These are phyloP conservation scores for Rhimphoctona megacephalus DNA, from an alignment of 2,888 invertebrate genomes.

Conservation along the genomic window DNA sequence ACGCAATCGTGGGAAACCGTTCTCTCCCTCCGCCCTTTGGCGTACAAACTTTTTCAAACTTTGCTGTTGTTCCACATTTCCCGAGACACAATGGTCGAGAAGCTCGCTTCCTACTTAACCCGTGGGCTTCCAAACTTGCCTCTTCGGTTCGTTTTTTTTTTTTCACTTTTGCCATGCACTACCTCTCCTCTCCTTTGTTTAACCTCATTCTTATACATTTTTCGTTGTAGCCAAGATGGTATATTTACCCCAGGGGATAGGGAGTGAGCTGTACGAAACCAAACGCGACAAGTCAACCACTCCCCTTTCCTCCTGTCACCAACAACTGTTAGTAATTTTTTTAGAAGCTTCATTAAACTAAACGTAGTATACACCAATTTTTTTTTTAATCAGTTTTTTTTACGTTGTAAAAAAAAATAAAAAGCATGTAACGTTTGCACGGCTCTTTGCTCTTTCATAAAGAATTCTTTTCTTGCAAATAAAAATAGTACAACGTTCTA, in stretches of 20 bases:
- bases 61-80: slow-evolving; percentile 59
- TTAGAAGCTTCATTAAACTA: slow-evolving; percentile 14
- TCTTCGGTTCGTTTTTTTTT: slow-evolving; percentile 36
- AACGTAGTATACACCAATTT: background rate
- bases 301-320: slow-evolving; percentile 1
- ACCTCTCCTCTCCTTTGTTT: slow-evolving; percentile 47
- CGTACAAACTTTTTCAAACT: slow-evolving; percentile 62
- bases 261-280: slow-evolving; percentile 15
- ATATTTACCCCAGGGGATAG: slow-evolving; percentile 21
- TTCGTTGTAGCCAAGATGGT: slow-evolving; percentile 37
- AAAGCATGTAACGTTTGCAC: background rate
- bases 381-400: background rate
- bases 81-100: slow-evolving; percentile 60
- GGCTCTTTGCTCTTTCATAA: background rate
- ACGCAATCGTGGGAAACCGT: slow-evolving; percentile 25
- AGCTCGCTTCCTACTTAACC: slow-evolving; percentile 61
- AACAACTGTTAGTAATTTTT: slow-evolving; percentile 31
- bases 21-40: slow-evolving; percentile 14
- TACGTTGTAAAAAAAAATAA: background rate
- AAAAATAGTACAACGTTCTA: background rate
- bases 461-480: background rate
- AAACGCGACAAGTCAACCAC: slow-evolving; percentile 23
- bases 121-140: slow-evolving; percentile 48
- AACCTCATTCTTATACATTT: slow-evolving; percentile 58
- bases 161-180: slow-evolving; percentile 23